Base-by-base conservation (phyloP, 2,797 vertebrate genomes). In the Coregonus ussuriensis region DNA sequence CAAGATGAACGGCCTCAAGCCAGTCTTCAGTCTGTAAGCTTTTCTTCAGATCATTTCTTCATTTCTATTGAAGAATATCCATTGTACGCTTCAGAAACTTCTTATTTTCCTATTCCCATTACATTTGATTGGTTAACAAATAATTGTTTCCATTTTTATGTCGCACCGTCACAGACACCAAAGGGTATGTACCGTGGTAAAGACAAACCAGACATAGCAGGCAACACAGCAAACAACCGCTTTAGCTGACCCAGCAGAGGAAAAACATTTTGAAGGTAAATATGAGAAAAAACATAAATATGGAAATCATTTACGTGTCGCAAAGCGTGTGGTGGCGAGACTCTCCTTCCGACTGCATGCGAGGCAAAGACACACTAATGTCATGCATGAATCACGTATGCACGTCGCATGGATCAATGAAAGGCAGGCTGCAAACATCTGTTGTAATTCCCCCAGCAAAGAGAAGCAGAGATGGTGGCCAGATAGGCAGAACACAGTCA, bases 291-390 rank as follows among this genome's bases (percentile, higher is more conserved):
- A 41, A 37, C 41, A 41, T 82, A 74, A 81, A 90, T 88, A 90
- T 83, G 83, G 72, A 84, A 73, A 67, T 66, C 88, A 86, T 92
- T 92, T 88, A 91, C 87, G 88, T 92, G 91, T 93, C 91, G 90
- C 89, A 91, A 91, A 90, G 87, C 91, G 84, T 91, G 90, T 91
- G 86, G 89, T 88, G 88, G 88, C 86, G 86, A 86, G 86, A 91
- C 86, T 81, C 89, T 86, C 87, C 89, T 37, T 90, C 89, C 88
- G 89, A 91, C 91, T 90, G 70, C 52, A 65, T 47, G 72, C 52
- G 52, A 74, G 72, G 51, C 31, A 56, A 71, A 70, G 74, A 76
- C 56, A 52, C 71, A 16, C 15, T 72, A 51, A 92, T 91, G 91
- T 92, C 92, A 92, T 79, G 88, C 88, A 91, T 87, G 81, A 88